Evolutionary conservation across 2,113 vertebrate genomes (phyloP), one percentile per base, ranked within the genome.

Genomic region (Myxocyprinus asiaticus): DNA sequence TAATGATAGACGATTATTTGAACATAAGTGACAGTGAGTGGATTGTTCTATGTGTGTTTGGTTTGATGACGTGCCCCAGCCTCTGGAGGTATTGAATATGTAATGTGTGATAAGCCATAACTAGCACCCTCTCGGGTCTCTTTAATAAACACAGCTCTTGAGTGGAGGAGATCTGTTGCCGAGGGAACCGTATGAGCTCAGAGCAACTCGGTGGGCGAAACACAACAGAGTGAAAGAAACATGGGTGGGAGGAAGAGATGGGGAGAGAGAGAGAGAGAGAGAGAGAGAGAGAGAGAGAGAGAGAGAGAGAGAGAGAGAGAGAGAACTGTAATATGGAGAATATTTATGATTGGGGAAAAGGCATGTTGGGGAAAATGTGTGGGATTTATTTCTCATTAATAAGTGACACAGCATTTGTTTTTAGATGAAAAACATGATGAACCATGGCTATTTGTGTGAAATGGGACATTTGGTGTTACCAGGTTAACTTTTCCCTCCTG

Each of bases 121-220:
- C 53, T 45, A 22, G 58, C 59, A 56, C 17, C 58, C 65, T 67
- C 72, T 67, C n/a, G 58, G 63, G 65, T 44, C 58, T 66, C 45
- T 76, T 84, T 84, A 81, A 71, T 81, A 71, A 50, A 64, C 80
- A 73, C 71, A 63, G 73, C 77, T 70, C 70, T 81, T 76, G 76
- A 77, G 77, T 76, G 67, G 76, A 62, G 76, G 71, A 79, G 71
- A 81, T 79, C 66, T 72, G 83, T 84, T 84, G 83, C 83, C 83
- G 83, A 79, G 83, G 83, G 80, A 84, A 84, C 83, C 56, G 71
- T 14, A 50, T 75, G 76, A 72, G 80, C 83, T 66, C 71, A 75
- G 70, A 75, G 67, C 63, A 62, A 61, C 76, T 74, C 71, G 74
- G 84, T 83, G 84, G 84, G 84, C 78, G 81, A 83, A 82, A 81